Percentiles rank a stretch among this genome's conserved stretches.
These are phyloP conservation scores for Eulemur macaco DNA, from an alignment of 2,113 vertebrate genomes.

Conservation along the genomic window DNA sequence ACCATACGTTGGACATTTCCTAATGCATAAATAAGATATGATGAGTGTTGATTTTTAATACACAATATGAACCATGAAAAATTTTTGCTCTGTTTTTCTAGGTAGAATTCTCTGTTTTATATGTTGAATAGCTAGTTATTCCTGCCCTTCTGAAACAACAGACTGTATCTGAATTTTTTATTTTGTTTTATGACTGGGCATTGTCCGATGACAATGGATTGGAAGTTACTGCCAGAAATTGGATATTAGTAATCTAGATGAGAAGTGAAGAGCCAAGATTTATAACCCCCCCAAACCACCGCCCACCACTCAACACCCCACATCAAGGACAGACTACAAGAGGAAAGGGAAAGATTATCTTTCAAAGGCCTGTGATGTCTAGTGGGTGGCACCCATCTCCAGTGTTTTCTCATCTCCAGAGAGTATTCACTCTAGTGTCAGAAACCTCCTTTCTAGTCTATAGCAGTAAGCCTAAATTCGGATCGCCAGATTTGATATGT, in stretches of 20 bases:
- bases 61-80: not conserved
- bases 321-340: not conserved
- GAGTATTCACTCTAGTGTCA: not conserved
- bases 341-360: not conserved
- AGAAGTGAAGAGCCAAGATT: not conserved
- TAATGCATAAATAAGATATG: not conserved
- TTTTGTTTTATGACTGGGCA: not conserved
- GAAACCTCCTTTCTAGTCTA: not conserved
- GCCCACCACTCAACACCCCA: accelerated
- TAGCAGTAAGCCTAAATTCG: not conserved
- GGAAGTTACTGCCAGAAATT: not conserved
- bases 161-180: not conserved
- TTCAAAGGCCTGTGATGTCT: not conserved
- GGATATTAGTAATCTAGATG: not conserved
- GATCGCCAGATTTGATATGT: not conserved
- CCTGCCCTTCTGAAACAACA: not conserved
- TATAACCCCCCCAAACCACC: not conserved
- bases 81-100: not conserved
- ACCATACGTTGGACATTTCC: not conserved
- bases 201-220: not conserved
- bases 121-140: not conserved
- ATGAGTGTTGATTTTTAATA: not conserved
- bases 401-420: not conserved
- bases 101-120: not conserved
- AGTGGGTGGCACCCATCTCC: not conserved